These are phyloP conservation scores for Scartelaos histophorus DNA, from an alignment of 2,113 vertebrate species.

Conservation along the genomic window DNA sequence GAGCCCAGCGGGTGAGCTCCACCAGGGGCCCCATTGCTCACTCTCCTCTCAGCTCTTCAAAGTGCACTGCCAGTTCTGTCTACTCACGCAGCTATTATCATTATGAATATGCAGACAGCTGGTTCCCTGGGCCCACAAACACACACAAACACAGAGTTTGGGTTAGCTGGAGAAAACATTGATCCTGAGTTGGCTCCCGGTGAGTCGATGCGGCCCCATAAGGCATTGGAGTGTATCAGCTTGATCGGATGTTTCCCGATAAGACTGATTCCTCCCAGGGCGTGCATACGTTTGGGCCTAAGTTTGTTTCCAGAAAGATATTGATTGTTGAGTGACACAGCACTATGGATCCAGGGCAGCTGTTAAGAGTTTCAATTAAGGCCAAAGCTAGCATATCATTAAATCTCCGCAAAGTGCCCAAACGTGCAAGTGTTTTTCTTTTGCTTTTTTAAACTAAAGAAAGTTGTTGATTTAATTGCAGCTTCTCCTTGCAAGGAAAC, in stretches of 20 bases:
- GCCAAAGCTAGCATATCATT: slow-evolving; percentile 47
- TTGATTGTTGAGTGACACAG: slow-evolving; percentile 65
- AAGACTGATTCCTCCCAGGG: slow-evolving; percentile 59
- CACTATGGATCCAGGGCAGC: slow-evolving; percentile 68
- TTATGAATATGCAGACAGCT: slow-evolving; percentile 64
- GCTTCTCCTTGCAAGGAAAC: not conserved
- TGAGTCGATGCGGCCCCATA: slow-evolving; percentile 70
- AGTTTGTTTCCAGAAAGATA: slow-evolving; percentile 48
- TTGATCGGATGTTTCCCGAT: slow-evolving; percentile 73
- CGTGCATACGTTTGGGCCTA: slow-evolving; percentile 34
- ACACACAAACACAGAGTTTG: slow-evolving; percentile 39
- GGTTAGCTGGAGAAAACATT: slow-evolving; percentile 67
- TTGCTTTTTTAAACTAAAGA: slow-evolving; percentile 8
- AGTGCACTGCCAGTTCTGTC: slow-evolving; percentile 19
- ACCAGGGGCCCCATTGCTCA: slow-evolving; percentile 38
- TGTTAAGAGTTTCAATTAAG: slow-evolving; percentile 67
- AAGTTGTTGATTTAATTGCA: not conserved
- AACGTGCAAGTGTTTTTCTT: slow-evolving; percentile 28
- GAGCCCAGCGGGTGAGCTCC: slow-evolving; percentile 62
- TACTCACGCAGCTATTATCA: slow-evolving; percentile 42
- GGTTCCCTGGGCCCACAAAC: slow-evolving; percentile 39
- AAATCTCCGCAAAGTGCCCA: slow-evolving; percentile 39
- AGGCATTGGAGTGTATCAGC: slow-evolving; percentile 70
- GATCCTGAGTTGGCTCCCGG: slow-evolving; percentile 63
- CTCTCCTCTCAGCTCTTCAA: slow-evolving; percentile 42